phyloP scores from a whole-genome alignment of 2,113 vertebrate species.

The Lagopus muta region DNA sequence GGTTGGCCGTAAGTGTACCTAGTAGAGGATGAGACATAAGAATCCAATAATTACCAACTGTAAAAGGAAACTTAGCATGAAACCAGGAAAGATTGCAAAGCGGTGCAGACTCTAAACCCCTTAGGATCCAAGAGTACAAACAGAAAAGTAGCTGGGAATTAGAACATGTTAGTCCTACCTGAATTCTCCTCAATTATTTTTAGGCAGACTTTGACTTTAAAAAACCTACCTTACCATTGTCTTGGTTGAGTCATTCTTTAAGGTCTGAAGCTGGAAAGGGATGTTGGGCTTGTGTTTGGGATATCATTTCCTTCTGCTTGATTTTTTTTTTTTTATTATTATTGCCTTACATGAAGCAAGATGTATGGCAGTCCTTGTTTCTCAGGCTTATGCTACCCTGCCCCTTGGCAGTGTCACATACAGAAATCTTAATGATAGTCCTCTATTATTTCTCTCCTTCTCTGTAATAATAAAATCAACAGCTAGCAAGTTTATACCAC shows the following conservation, averaged over 20 bases:
- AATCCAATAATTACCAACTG: background rate
- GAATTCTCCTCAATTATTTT: background rate
- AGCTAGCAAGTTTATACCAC: background rate
- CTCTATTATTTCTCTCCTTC: background rate
- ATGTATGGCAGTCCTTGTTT: background rate
- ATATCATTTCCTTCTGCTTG: background rate
- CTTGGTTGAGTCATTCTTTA: background rate
- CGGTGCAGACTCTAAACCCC: background rate
- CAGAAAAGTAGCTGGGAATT: background rate
- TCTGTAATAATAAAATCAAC: background rate
- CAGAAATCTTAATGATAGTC: background rate
- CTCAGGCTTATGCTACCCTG: background rate
- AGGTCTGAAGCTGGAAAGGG: background rate
- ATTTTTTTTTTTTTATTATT: background rate
- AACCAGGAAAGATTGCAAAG: background rate
- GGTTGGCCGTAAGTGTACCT: slow-evolving; percentile 78
- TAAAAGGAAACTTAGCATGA: background rate
- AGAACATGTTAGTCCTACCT: background rate
- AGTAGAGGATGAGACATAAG: background rate
- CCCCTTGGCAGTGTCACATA: background rate
- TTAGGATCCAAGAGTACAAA: background rate
- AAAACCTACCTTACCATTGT: background rate
- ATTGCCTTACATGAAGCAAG: background rate
- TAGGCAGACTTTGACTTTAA: background rate
- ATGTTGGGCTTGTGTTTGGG: background rate